Evolutionary conservation across 1,140 invertebrate species (phyloP).

Genomic region (Ips nitidus): DNA sequence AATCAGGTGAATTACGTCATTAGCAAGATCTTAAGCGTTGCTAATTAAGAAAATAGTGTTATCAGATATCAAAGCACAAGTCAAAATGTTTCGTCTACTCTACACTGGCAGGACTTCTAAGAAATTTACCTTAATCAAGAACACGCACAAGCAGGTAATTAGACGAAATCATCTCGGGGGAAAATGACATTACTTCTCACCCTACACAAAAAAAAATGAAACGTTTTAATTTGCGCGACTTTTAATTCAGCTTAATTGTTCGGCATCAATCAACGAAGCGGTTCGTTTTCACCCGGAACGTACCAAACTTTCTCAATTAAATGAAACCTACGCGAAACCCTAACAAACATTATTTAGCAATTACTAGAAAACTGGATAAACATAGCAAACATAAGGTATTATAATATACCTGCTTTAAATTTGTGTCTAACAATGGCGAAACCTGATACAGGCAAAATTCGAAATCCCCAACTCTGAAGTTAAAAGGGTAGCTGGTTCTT

Average conservation of each 20-base stretch:
- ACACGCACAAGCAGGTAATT: constrained; percentile 10
- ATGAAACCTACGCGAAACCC: background rate
- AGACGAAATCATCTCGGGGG: background rate
- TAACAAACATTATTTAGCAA: constrained; percentile 2
- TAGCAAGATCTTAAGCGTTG: background rate
- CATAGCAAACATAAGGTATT: background rate
- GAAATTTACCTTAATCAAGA: constrained; percentile 7
- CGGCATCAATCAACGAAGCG: background rate
- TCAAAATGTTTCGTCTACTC: constrained; percentile 6
- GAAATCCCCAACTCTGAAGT: background rate
- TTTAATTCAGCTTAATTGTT: background rate
- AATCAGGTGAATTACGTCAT: background rate
- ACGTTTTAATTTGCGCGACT: background rate
- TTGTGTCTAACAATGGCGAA: background rate
- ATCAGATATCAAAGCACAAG: constrained; percentile 6
- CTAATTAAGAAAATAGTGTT: constrained; percentile 11
- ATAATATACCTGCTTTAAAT: background rate
- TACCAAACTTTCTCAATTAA: constrained; percentile 7
- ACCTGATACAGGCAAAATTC: background rate
- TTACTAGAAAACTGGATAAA: background rate
- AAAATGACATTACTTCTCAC: background rate
- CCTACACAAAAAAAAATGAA: background rate
- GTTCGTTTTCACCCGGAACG: background rate
- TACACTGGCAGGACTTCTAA: background rate
- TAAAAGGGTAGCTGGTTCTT: too few species aligned